Percentiles rank a stretch among this genome's conserved stretches.
Evolutionary conservation across 1,140 invertebrate genomes (phyloP).

Genomic region (Ruditapes philippinarum): DNA sequence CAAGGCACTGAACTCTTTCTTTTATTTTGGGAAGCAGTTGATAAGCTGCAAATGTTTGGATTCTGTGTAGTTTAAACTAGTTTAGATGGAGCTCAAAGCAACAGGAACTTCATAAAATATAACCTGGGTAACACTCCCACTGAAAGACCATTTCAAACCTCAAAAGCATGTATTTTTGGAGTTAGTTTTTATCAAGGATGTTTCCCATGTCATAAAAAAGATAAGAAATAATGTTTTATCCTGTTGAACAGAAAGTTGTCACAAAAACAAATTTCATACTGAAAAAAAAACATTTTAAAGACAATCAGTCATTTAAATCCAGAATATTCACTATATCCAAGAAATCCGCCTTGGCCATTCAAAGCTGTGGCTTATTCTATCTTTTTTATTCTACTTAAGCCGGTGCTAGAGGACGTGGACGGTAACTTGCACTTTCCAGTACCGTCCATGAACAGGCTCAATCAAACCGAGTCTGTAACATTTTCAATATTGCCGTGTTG

Average conservation of each 20-base stretch:
- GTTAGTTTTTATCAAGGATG: conserved; percentile 22
- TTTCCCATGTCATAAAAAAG: conserved; percentile 41
- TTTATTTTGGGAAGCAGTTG: conserved; percentile 64
- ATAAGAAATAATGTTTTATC: conserved; percentile 40
- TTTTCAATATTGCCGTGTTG: too few relatives aligned
- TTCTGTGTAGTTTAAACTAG: conserved; percentile 40
- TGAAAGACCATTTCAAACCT: neutral
- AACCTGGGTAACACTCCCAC: neutral
- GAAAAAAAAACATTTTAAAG: too few relatives aligned
- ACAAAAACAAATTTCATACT: too few relatives aligned
- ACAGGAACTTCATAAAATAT: conserved; percentile 51
- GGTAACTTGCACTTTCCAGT: too few relatives aligned
- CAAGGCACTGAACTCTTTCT: conserved; percentile 60
- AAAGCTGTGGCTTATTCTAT: too few relatives aligned
- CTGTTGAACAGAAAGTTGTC: neutral
- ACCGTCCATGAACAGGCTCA: too few relatives aligned
- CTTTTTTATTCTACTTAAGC: too few relatives aligned
- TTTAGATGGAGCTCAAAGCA: conserved; percentile 64
- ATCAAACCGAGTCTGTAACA: too few relatives aligned
- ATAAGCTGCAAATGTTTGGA: conserved; percentile 49
- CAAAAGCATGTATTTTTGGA: neutral
- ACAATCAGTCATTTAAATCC: too few relatives aligned
- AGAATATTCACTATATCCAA: too few relatives aligned
- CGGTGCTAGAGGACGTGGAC: too few relatives aligned
- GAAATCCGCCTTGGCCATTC: too few relatives aligned